These are phyloP conservation scores for Rhinoraja longicauda DNA, from an alignment of 2,797 vertebrate species.

Conservation along the genomic window DNA sequence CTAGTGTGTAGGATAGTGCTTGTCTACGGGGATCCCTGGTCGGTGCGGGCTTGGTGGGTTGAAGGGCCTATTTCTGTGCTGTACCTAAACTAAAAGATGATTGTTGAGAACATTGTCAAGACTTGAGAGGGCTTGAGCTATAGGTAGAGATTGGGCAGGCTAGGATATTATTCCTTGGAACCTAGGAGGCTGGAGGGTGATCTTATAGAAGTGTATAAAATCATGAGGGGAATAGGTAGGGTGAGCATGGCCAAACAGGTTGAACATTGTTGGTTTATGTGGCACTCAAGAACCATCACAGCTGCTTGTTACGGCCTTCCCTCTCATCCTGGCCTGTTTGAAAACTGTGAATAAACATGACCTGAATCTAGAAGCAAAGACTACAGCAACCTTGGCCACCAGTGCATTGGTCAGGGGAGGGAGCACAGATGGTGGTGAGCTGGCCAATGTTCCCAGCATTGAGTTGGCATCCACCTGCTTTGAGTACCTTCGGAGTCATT, in stretches of 20 bases:
- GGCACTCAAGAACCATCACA: background rate
- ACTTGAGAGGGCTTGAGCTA: background rate
- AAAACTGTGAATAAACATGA: background rate
- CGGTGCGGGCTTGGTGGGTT: no score
- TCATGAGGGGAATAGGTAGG: no score
- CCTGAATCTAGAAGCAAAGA: background rate
- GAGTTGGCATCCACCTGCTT: conserved; percentile 9
- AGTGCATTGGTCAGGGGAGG: background rate
- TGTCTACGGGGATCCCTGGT: no score
- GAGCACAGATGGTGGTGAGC: background rate
- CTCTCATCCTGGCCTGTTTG: no score
- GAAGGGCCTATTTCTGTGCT: no score
- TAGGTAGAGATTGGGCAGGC: no score
- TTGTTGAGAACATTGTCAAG: background rate
- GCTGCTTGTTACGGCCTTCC: background rate
- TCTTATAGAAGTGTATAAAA: no score
- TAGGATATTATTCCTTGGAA: no score
- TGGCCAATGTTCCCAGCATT: background rate
- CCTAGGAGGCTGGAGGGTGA: no score
- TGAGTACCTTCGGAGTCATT: background rate
- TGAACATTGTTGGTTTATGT: background rate
- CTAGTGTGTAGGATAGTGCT: no score
- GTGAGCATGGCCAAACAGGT: background rate
- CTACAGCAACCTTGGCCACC: background rate
- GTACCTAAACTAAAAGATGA: no score